Base-by-base conservation (phyloP, 2,797 vertebrate species). In the Podarcis lilfordi region DNA sequence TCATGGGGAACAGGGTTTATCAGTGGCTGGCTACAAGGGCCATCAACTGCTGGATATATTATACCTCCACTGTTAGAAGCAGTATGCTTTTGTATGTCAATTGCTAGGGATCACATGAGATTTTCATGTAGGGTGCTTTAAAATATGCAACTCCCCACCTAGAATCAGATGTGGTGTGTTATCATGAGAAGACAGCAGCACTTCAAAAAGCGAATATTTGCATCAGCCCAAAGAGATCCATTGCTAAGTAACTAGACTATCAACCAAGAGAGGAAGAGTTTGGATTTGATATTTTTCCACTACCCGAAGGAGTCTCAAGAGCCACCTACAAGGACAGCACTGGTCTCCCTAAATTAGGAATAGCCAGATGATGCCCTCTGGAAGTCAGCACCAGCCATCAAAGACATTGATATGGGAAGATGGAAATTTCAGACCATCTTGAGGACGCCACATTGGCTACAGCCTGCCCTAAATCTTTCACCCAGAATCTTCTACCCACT, bases 221-320 rank as follows among this genome's bases (percentile, higher is more conserved):
- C 59, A 59, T 84, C 45, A 55, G 27, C 19, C 29, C 76, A 40
- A 32, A 35, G 25, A 71, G 32, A 40, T 10, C 37, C 4, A 19
- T 40, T 75, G 25, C 66, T 80, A 79, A 80, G 75, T 61, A 87
- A 66, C 55, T 68, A 75, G 40, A 61, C 75, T 61, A 23, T 88
- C 50, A 59, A 68, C 10, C 76, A 37, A 55, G 43, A 43, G 43
- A 43, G 2, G 43, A 43, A 43, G 43, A 43, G 43, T 43, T 43
- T 43, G 43, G 43, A 43, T 43, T 43, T 43, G 43, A 43, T 43
- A 43, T 43, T 43, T 43, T 9, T 43, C 1, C 43, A 43, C 43
- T 43, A 43, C 43, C 43, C 43, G 8, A 43, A 43, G 43, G 43
- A 43, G 43, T 43, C 43, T 43, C 43, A 43, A 43, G 19, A 64